These are phyloP conservation scores for Anthophora plumipes DNA, from an alignment of 2,888 invertebrate species.

Conservation along the genomic window DNA sequence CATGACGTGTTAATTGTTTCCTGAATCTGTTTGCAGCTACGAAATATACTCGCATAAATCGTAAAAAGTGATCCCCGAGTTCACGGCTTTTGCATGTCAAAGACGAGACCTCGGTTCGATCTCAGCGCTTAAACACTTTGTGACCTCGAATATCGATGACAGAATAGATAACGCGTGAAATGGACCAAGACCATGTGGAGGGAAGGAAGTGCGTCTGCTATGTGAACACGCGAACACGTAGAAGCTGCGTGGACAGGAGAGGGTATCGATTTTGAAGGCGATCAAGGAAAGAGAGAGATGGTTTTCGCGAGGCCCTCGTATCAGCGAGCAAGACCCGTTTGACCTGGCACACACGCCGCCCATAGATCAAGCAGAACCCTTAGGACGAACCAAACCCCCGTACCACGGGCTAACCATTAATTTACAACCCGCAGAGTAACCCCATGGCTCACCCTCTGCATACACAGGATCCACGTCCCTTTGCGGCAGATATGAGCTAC, in stretches of 20 bases:
- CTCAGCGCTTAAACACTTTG: conserved; percentile 22
- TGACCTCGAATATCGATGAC: conserved; percentile 38
- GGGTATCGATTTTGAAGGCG: conserved; percentile 50
- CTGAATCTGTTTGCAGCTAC: conserved; percentile 31
- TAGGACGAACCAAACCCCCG: conserved; percentile 77
- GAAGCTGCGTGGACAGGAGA: background rate
- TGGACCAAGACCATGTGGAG: conserved; percentile 1
- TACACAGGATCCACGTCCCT: conserved; percentile 76
- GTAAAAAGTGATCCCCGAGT: conserved; percentile 52
- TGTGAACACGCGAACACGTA: background rate
- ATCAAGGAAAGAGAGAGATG: conserved; percentile 50
- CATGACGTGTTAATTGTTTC: conserved; percentile 41
- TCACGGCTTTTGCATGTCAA: conserved; percentile 48
- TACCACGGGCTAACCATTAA: conserved; percentile 82
- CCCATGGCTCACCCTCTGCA: conserved; percentile 75
- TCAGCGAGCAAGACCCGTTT: conserved; percentile 76
- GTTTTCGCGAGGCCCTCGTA: conserved; percentile 72
- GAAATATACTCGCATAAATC: conserved; percentile 50
- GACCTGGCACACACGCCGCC: conserved; percentile 80
- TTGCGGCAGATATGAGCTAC: conserved; percentile 82
- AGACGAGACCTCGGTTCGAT: conserved; percentile 22
- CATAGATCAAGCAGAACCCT: conserved; percentile 83
- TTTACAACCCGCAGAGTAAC: conserved; percentile 84
- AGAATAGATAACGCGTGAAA: conserved; percentile 40
- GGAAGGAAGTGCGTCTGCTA: conserved; percentile 7